Percentiles rank a stretch among this genome's conserved stretches.
Evolutionary conservation across 2,888 invertebrate species (phyloP).

Genomic region (Polia nebulosa): DNA sequence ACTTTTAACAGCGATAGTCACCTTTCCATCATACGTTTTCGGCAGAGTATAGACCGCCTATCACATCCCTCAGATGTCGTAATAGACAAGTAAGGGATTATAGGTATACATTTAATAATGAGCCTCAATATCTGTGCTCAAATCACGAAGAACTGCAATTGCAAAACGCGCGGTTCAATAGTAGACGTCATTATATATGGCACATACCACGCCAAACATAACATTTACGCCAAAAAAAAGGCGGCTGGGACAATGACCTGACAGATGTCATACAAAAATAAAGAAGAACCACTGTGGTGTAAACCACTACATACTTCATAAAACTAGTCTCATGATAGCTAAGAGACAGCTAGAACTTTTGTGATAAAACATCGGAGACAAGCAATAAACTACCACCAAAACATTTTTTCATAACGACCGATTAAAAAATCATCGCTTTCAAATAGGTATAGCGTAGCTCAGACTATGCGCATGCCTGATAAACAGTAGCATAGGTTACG

Average conservation of each 20-base stretch:
- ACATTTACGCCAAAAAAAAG: too few species aligned
- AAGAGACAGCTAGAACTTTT: constrained; percentile 19
- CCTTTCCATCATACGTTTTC: not conserved
- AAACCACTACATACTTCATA: not conserved
- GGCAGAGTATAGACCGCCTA: not conserved
- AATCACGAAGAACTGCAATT: not conserved
- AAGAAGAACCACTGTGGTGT: not conserved
- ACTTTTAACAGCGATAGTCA: constrained; percentile 21
- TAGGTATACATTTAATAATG: not conserved
- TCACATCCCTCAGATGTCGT: not conserved
- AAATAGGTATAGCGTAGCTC: constrained; percentile 17
- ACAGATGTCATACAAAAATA: not conserved
- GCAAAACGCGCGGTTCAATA: not conserved
- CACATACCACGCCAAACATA: not conserved
- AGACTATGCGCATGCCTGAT: not conserved
- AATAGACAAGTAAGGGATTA: not conserved
- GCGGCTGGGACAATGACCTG: not conserved
- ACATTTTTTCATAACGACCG: not conserved
- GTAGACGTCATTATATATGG: not conserved
- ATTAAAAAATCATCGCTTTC: constrained; percentile 27
- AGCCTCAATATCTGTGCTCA: not conserved
- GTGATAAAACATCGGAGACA: constrained; percentile 32
- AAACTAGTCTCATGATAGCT: not conserved
- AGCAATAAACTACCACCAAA: constrained; percentile 11
- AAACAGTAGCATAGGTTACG: constrained; percentile 32